Evolutionary conservation across 2,113 vertebrate species (phyloP), one percentile per base, ranked within the genome.

Genomic region (Ciconia boyciana): DNA sequence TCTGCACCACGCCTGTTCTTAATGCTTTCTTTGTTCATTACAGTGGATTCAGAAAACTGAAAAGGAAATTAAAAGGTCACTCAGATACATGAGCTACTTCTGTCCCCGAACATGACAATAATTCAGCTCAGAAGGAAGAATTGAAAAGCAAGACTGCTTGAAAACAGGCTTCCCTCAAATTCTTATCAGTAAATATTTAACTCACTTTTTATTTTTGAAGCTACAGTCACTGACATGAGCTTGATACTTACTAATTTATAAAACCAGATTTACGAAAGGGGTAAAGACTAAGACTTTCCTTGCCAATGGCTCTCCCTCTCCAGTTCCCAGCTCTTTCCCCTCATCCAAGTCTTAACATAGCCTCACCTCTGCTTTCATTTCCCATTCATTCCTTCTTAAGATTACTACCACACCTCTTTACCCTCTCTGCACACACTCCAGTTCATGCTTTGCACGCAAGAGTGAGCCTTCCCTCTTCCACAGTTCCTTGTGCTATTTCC

Each of bases 31-130:
- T 94, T 97, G 94, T 91, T 89, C 89, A 83, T 55, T 87, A 65
- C 66, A 89, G 65, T 61, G 54, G 41, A 93, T 79, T 83, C 43
- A 78, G 52, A 82, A 81, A 68, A 91, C 1, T 80, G 81, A 87
- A 92, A 89, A 86, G 64, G 68, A 94, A 94, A 79, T 83, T 77
- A 77, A 96, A 96, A 95, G 90, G 94, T 75, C 90, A 79, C 51
- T 81, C 65, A 65, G 49, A 92, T 44, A 48, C 7, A 60, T 0
- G 54, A 95, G 70, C 61, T 89, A 82, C 93, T 97, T 85, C 82
- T 91, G 84, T 70, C 39, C 14, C 62, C 86, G 58, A 93, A 75
- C 49, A 94, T 41, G 54, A 29, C 76, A 83, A 89, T 89, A 88
- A 86, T 70, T 94, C 78, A 58, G 69, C 54, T 91, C 70, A 70